Percentiles rank a stretch among this genome's conserved stretches.
These are phyloP conservation scores for Lepilemur ruficaudatus DNA, from an alignment of 2,797 vertebrate genomes.

Conservation along the genomic window DNA sequence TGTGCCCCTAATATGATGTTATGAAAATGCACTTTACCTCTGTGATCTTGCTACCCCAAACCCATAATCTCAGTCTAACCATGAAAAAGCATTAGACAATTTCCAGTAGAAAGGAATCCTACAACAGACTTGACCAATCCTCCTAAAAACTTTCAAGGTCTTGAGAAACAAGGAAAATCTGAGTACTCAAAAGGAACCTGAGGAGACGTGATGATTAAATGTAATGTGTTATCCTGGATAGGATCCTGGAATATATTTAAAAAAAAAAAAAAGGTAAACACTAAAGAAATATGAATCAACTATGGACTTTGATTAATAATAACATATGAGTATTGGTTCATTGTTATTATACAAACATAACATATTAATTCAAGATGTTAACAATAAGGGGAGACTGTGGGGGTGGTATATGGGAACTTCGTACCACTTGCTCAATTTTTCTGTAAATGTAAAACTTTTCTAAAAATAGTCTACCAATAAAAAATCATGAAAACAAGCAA, in stretches of 20 bases:
- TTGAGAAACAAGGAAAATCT: neutral
- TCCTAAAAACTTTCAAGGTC: neutral
- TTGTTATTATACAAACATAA: neutral
- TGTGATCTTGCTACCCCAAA: neutral
- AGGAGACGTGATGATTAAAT: neutral
- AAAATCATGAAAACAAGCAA: neutral
- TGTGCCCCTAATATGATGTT: neutral
- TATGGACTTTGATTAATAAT: neutral
- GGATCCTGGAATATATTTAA: neutral
- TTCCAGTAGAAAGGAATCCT: neutral
- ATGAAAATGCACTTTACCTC: neutral
- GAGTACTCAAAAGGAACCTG: neutral
- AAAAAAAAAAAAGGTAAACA: neutral
- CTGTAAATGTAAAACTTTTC: neutral
- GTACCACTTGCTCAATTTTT: neutral
- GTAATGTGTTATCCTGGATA: neutral
- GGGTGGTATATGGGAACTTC: neutral
- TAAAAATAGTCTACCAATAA: neutral
- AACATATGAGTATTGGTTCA: neutral
- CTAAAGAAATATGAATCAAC: neutral
- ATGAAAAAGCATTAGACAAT: neutral
- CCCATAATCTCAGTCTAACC: neutral
- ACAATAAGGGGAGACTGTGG: neutral
- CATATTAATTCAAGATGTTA: neutral
- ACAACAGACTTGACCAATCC: neutral